A percentile compares a stretch with the other conserved stretches of the same genome.
Conservation (phyloP, 30 jellyfish, hydroid and myxozoan genomes). For the Pelagia noctiluca region DNA sequence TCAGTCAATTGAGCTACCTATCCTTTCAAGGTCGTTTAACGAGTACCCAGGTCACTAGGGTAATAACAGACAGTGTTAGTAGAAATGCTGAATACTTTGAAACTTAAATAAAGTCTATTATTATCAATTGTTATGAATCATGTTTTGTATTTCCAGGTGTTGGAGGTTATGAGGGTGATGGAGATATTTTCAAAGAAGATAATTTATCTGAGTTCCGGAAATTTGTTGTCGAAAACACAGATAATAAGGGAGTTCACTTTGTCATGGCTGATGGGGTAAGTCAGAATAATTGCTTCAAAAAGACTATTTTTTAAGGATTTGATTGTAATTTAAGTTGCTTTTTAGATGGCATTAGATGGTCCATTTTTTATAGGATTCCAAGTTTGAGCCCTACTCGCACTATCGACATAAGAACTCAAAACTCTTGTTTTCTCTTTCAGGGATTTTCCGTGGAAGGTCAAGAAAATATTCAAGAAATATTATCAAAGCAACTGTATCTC, state of each 20-base stretch:
- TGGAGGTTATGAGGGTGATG: slow-evolving; percentile 96
- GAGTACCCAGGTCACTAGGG: too few relatives aligned
- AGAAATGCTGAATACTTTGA: too few relatives aligned
- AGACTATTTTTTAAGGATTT: neutral
- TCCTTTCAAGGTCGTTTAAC: too few relatives aligned
- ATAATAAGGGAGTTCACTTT: slow-evolving; percentile 84
- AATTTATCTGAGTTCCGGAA: slow-evolving; percentile 77
- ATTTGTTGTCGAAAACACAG: slow-evolving; percentile 83
- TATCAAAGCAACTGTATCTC: slow-evolving; percentile 90
- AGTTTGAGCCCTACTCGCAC: too few relatives aligned
- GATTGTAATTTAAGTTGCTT: neutral
- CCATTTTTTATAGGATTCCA: too few relatives aligned
- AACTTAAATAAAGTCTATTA: too few relatives aligned
- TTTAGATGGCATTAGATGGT: too few relatives aligned
- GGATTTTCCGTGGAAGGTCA: slow-evolving; percentile 98
- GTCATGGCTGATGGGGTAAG: slow-evolving; percentile 98
- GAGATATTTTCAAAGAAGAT: slow-evolving; percentile 89
- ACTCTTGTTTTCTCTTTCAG: slow-evolving; percentile 6
- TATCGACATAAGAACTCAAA: neutral
- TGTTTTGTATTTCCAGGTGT: slow-evolving; percentile 37
- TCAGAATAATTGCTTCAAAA: neutral
- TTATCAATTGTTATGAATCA: too few relatives aligned
- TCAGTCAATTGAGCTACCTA: too few relatives aligned
- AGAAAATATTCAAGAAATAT: slow-evolving; percentile 94
- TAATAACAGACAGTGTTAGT: too few relatives aligned